A percentile compares a stretch with the other conserved stretches of the same genome.
phyloP scores from a whole-genome alignment of 2,888 invertebrate species.

The Pachycephus smyrnensis region DNA sequence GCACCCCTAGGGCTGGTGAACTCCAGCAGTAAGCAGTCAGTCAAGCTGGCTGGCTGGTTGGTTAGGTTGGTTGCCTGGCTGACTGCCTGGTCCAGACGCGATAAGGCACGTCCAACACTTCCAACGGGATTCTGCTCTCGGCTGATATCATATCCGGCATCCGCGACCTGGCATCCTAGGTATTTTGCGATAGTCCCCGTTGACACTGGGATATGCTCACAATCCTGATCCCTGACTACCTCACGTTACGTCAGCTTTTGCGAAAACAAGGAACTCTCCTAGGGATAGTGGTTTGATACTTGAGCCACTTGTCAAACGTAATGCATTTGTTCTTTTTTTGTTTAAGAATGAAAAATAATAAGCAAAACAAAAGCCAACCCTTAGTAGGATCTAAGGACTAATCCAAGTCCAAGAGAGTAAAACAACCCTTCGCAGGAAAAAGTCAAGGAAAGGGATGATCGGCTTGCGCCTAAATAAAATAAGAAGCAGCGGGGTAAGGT shows the following conservation, averaged over 20 bases:
- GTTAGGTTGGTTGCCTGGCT: constrained; percentile 42
- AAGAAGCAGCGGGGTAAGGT: constrained; percentile 17
- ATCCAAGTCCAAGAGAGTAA: neutral
- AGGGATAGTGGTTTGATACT: neutral
- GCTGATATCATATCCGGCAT: constrained; percentile 61
- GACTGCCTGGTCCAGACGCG: constrained; percentile 63
- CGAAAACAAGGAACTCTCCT: neutral
- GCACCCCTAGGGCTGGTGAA: constrained; percentile 32
- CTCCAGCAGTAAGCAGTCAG: constrained; percentile 47
- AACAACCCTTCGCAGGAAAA: neutral
- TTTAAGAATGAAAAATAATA: neutral
- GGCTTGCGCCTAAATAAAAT: constrained; percentile 32
- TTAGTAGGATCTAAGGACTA: neutral
- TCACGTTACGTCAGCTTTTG: neutral
- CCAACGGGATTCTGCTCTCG: constrained; percentile 58
- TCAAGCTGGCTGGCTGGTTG: constrained; percentile 44
- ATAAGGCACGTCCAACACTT: constrained; percentile 66
- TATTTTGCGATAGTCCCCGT: constrained; percentile 47
- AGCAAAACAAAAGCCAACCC: neutral
- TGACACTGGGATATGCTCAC: constrained; percentile 1
- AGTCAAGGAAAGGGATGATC: neutral
- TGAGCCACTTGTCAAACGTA: neutral
- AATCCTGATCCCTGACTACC: neutral
- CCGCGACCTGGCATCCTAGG: constrained; percentile 43
- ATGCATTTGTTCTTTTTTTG: neutral